Evolutionary conservation across 2,113 vertebrate genomes (phyloP).

Genomic region (Melospiza georgiana): DNA sequence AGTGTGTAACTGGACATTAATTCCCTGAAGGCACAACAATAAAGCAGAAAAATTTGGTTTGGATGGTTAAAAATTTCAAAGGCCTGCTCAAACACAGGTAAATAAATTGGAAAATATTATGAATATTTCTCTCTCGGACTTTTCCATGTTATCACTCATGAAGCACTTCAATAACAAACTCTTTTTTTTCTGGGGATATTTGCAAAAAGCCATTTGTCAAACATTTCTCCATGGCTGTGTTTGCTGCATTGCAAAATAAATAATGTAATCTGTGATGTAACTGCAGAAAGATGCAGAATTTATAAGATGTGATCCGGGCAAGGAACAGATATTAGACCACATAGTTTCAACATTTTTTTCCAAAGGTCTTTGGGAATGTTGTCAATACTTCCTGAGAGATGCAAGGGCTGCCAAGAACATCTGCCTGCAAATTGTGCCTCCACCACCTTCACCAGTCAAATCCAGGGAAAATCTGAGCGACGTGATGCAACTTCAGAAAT

Average conservation of each 20-base stretch:
- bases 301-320: not conserved
- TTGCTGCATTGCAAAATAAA: slow-evolving; percentile 1
- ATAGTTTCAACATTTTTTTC: not conserved
- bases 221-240: not conserved
- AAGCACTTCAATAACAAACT: not conserved
- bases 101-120: not conserved
- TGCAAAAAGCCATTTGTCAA: not conserved
- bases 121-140: not conserved
- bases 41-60: not conserved
- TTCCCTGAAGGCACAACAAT: not conserved
- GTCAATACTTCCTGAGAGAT: slow-evolving; percentile 2
- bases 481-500: rapidly evolving
- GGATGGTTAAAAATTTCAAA: not conserved
- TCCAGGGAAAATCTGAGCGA: not conserved
- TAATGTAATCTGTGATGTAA: not conserved
- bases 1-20: not conserved
- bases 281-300: slow-evolving; percentile 22
- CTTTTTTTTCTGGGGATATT: not conserved
- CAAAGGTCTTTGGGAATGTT: not conserved
- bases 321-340: not conserved
- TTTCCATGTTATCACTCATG: not conserved
- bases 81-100: not conserved
- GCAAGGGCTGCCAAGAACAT: not conserved
- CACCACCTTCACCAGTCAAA: not conserved
- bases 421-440: not conserved